A percentile compares a stretch with the other conserved stretches of the same genome.
Conservation (phyloP, 2,113 vertebrate species). For the Chaetodon auriga region DNA sequence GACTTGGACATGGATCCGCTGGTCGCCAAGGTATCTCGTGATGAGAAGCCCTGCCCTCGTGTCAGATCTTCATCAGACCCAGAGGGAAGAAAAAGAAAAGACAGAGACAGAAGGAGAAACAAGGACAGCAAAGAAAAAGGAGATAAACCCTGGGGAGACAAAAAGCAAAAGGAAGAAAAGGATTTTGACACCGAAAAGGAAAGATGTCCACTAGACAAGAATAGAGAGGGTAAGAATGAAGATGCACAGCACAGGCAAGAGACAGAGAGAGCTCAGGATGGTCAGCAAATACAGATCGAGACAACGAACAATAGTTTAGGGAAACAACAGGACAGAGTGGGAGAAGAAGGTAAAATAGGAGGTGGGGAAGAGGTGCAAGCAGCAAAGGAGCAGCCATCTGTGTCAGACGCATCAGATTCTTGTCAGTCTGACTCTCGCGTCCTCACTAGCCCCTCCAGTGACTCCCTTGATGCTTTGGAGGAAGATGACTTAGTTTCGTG, state of each 20-base stretch:
- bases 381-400: slow-evolving; percentile 63
- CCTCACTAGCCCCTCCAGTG: slow-evolving; percentile 91
- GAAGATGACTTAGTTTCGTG: slow-evolving; percentile 89
- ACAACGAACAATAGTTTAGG: neutral
- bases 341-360: neutral
- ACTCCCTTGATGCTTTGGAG: slow-evolving; percentile 93
- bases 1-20: slow-evolving; percentile 87
- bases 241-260: slow-evolving; percentile 4
- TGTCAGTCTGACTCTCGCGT: slow-evolving; percentile 84
- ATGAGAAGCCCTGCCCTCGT: slow-evolving; percentile 50
- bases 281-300: slow-evolving; percentile 4
- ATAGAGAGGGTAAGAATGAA: slow-evolving; percentile 35
- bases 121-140: slow-evolving; percentile 44
- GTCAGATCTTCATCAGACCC: slow-evolving; percentile 69
- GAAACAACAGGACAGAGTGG: neutral
- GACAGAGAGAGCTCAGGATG: neutral
- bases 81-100: slow-evolving; percentile 65
- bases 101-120: slow-evolving; percentile 44
- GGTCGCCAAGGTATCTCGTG: slow-evolving; percentile 43
- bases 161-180: slow-evolving; percentile 60
- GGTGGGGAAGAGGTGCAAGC: slow-evolving; percentile 22
- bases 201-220: neutral
- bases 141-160: slow-evolving; percentile 26
- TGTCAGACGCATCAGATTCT: slow-evolving; percentile 91
- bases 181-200: slow-evolving; percentile 52